Conservation (phyloP, 1,140 invertebrate genomes). For the Temnothorax curvispinosus region DNA sequence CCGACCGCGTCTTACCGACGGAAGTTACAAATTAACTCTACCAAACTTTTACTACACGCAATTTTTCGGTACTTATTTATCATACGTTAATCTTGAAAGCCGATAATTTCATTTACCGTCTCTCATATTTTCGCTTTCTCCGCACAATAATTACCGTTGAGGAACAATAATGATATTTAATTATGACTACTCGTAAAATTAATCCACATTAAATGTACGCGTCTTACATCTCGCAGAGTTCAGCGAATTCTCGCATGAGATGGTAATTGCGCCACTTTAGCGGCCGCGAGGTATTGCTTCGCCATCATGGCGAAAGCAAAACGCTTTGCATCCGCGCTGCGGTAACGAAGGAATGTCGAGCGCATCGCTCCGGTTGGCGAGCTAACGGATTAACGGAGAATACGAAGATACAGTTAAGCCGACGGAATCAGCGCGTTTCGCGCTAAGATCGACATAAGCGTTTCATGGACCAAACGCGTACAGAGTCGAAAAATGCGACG, state of each 20-base stretch:
- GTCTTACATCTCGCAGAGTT: background rate
- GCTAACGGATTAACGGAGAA: constrained; percentile 61
- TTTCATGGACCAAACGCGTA: background rate
- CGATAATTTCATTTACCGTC: background rate
- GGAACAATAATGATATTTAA: background rate
- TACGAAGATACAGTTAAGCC: constrained; percentile 61
- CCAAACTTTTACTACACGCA: background rate
- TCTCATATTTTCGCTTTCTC: background rate
- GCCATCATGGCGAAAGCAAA: background rate
- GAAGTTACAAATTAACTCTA: background rate
- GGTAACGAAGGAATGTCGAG: constrained; percentile 39
- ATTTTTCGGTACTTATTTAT: background rate
- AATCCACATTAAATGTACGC: background rate
- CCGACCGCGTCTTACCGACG: background rate
- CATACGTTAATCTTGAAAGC: background rate
- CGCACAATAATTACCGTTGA: background rate
- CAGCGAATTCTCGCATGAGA: background rate
- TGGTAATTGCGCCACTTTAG: background rate
- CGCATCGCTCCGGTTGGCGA: background rate
- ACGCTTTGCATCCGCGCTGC: background rate
- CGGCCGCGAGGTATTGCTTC: background rate
- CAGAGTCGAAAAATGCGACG: too few relatives aligned
- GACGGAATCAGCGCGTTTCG: constrained; percentile 50
- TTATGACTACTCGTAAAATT: background rate
- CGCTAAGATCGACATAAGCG: background rate